Evolutionary conservation across 2,113 vertebrate genomes (phyloP).

Genomic region (Rhizomys pruinosus): DNA sequence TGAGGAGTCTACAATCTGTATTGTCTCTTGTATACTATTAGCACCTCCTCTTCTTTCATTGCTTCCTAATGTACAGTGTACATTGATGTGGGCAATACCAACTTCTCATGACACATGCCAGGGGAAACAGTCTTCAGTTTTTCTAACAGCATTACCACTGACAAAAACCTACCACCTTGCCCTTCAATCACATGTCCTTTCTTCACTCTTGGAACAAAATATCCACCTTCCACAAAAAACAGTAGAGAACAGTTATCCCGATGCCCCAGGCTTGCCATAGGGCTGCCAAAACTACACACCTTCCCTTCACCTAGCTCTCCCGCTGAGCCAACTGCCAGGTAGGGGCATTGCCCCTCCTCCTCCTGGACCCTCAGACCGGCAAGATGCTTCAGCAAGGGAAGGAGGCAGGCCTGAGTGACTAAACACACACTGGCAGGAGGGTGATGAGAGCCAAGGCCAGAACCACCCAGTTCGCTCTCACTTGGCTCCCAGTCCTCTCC

Average conservation of each 20-base stretch:
- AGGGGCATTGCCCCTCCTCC: background rate
- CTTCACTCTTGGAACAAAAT: conserved; percentile 38
- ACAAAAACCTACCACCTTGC: background rate
- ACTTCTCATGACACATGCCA: background rate
- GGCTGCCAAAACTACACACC: background rate
- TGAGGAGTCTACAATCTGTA: background rate
- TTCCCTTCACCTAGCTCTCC: background rate
- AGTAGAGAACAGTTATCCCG: background rate
- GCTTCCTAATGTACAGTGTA: background rate
- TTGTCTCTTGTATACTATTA: background rate
- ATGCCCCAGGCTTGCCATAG: background rate
- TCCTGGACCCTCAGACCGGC: background rate
- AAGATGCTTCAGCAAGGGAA: background rate
- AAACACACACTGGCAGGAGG: background rate
- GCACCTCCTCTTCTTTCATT: background rate
- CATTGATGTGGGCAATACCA: background rate
- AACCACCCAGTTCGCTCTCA: background rate
- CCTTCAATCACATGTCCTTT: background rate
- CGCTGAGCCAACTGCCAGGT: background rate
- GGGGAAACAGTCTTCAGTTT: background rate
- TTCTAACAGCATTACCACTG: background rate
- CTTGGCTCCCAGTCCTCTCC: conserved; percentile 33
- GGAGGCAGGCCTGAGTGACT: conserved; percentile 36
- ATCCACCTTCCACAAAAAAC: background rate
- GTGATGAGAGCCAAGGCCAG: background rate